Base-by-base conservation (phyloP, 2,113 vertebrate genomes). In the Pandion haliaetus region DNA sequence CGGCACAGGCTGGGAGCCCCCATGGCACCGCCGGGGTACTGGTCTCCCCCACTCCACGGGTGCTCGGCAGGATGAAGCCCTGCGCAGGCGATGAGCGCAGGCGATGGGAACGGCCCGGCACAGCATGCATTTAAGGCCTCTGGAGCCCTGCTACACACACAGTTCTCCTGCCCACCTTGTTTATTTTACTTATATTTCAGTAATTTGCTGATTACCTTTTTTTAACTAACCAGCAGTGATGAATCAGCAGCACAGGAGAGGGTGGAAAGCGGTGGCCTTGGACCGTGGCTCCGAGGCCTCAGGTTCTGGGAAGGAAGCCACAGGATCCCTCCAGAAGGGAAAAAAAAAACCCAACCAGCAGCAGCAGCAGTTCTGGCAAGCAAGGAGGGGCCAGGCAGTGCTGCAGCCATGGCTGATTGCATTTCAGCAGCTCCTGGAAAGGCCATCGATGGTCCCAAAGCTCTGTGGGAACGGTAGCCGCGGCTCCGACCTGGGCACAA, bases 221-320 rank as follows among this genome's bases (percentile, higher is more conserved):
- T 95, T 95, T 88, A 86, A 92, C 73, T 67, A 89, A 97, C 84
- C 97, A 86, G 81, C 90, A 93, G 52, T 94, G 96, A 96, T 97
- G 97, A 98, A 95, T 97, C 97, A 98, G 98, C 98, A 98, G 67
- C 87, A 49, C 17, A 49, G 70, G 86, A 91, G 70, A 88, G 59
- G 93, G 24, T 93, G 85, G 93, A 74, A 96, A 86, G 81, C 16
- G 8, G 90, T 21, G 92, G 94, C 96, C 94, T 96, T 96, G 90
- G 91, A 93, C 94, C 52, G 2, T 91, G 96, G 84, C 89, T 95
- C 94, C 12, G 62, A 95, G 92, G 95, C 92, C 97, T 90, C 94
- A 88, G 95, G 90, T 91, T 92, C 95, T 95, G 96, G 96, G 81
- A 95, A 95, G 82, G 72, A 94, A 97, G 95, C 91, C 93, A 94